Evolutionary conservation across 92 coral and sea anemone species (phyloP), one percentile per base, ranked within the genome.

Genomic region (Actinostola sp.): DNA sequence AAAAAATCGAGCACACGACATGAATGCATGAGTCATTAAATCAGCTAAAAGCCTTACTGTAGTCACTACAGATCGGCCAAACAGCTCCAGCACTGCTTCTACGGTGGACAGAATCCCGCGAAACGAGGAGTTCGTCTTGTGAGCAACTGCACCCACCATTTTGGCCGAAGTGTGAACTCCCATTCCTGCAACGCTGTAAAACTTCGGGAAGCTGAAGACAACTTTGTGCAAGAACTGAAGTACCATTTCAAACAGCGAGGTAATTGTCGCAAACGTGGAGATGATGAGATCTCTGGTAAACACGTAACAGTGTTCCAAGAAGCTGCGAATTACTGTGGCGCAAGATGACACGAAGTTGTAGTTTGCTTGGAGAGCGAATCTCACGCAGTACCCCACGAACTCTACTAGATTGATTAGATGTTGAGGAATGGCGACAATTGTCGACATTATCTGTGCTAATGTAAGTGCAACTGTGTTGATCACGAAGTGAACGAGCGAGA

Each of bases 321-420:
- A 26, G 43, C 55, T 62, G 32, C 75, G 60, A 24, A 77, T 49
- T 52, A 66, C 74, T 10, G 59, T 56, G 23, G 88, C 74, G 21
- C 76, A 41, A 20, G 87, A 88, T 5, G 91, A 88, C n/a, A 95
- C 94, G 41, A 95, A 51, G 44, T 84, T 66, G 76, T 85, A 91
- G 82, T 95, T 95, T 44, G 90, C 58, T 61, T 95, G 92, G 34
- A 95, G 68, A 25, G 92, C 39, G 23, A 83, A 76, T 43, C 86
- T 86, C 14, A 95, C 77, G 41, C 88, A 81, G 38, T 81, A 86
- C 1, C 97, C 99, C 0, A 95, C 54, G 43, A 82, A 75, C 61
- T 95, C 99, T 23, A 95, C 64, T 21, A 95, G 71, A 43, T 85
- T 83, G 60, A 92, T 88, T 49, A 82, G 46, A 41, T 86, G 80